phyloP scores from a whole-genome alignment of 2,888 invertebrate species.

The Stenodema calcarata region DNA sequence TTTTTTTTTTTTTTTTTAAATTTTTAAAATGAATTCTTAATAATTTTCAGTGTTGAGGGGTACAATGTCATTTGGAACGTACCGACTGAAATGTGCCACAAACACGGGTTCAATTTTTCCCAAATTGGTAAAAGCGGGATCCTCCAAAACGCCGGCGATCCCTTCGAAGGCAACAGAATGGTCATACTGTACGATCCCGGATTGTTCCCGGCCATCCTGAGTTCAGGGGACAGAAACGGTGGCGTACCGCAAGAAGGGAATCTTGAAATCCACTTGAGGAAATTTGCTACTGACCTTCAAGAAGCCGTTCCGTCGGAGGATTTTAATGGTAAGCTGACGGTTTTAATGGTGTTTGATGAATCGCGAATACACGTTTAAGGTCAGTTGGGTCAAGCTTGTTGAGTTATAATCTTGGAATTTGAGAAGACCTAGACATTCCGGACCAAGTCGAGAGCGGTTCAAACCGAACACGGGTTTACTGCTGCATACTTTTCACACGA shows the following conservation, averaged over 20 bases:
- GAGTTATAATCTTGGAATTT: no score
- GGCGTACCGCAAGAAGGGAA: conserved; percentile 80
- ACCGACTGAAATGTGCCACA: conserved; percentile 75
- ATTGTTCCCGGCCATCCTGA: conserved; percentile 59
- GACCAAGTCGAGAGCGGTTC: no score
- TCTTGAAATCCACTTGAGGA: conserved; percentile 68
- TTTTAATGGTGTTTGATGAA: no score
- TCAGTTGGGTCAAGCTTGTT: no score
- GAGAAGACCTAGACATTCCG: no score
- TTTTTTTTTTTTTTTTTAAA: no score
- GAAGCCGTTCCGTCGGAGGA: conserved; percentile 68
- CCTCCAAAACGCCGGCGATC: conserved; percentile 70
- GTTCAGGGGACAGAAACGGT: conserved; percentile 67
- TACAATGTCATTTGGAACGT: conserved; percentile 74
- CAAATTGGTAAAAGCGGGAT: conserved; percentile 65
- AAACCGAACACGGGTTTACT: no score
- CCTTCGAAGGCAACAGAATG: conserved; percentile 71
- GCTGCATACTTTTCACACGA: no score
- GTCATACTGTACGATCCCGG: conserved; percentile 79
- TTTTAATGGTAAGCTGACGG: conserved; percentile 62
- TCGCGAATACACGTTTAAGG: no score
- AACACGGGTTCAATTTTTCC: conserved; percentile 68
- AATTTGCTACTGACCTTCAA: conserved; percentile 67
- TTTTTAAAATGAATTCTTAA: not conserved
- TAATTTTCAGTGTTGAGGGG: not conserved